A percentile compares a stretch with the other conserved stretches of the same genome.
These are phyloP conservation scores for Anguilla pacifica DNA, from an alignment of 2,797 vertebrate genomes.

Conservation along the genomic window DNA sequence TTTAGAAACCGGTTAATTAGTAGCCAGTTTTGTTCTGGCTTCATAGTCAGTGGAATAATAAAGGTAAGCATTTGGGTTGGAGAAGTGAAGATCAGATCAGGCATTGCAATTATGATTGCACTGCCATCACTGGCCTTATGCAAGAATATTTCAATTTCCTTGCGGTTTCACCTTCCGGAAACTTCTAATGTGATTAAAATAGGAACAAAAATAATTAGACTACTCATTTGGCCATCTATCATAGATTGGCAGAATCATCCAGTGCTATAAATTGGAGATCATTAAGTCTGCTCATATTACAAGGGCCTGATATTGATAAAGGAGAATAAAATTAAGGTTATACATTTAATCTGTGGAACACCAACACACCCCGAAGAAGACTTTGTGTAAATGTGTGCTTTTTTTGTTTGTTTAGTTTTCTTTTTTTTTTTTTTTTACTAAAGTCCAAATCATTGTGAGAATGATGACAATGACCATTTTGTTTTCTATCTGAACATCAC, in stretches of 20 bases:
- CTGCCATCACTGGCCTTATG: background rate
- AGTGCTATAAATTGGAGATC: conserved; percentile 9
- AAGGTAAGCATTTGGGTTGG: background rate
- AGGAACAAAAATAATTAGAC: conserved; percentile 18
- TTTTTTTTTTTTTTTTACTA: background rate
- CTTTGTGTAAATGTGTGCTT: background rate
- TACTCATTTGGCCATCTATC: conserved; percentile 22
- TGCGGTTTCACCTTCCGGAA: conserved; percentile 13
- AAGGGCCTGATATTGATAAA: conserved; percentile 20
- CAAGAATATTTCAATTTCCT: conserved; percentile 8
- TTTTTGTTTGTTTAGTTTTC: background rate
- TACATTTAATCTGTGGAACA: conserved; percentile 11
- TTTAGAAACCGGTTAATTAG: background rate
- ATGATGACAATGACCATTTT: background rate
- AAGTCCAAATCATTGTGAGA: background rate
- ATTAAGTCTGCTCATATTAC: conserved; percentile 25
- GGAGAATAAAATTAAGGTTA: conserved; percentile 13
- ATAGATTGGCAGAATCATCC: background rate
- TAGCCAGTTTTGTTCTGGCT: background rate
- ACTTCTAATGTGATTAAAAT: conserved; percentile 8
- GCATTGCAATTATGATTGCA: background rate
- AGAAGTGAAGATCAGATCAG: background rate
- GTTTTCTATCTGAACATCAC: background rate
- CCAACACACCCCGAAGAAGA: background rate
- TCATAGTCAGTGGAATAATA: background rate